Evolutionary conservation across 2,797 vertebrate species (phyloP), one percentile per base, ranked within the genome.

Genomic region (Enteromius argenteus): DNA sequence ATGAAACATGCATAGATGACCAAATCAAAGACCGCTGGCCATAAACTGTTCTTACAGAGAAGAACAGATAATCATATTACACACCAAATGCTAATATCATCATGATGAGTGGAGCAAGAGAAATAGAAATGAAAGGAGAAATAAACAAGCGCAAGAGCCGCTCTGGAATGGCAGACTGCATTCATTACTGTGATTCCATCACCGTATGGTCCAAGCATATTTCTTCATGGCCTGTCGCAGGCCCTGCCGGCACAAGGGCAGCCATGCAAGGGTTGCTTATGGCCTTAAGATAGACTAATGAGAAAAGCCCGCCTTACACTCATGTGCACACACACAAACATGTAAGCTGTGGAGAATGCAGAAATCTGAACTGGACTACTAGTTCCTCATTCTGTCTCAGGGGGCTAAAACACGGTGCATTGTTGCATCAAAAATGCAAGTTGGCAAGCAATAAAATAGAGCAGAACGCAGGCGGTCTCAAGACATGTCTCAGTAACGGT

Each of bases 101-200:
- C 44, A 51, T 23, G 74, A 89, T 69, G 69, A 62, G 78, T 90
- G 88, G 89, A 90, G 85, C 86, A 87, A 83, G 86, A n/a, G 80
- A 85, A 15, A 75, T 84, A 56, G 87, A 80, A 89, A 77, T 86
- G 44, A 74, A 85, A 69, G 53, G 87, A 80, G 86, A 77, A 88
- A 80, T 88, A 90, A 79, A 64, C 56, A 72, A 71, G 21, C 9
- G 49, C 46, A 39, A 30, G 35, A 67, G 35, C 32, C 0, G 32
- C 60, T 79, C 42, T 68, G 32, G 23, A 77, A 21, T 0, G 39
- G 74, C 23, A 35, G 86, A 62, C 5, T 32, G 51, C 89, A 87
- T 85, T 94, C 86, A 88, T 94, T 95, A 94, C n/a, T 74, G 42
- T 89, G 86, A 95, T 94, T 93, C 86, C 91, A 90, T 95, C 94